Base-by-base conservation (phyloP, 2,888 invertebrate genomes). In the Drosophila subquinaria region DNA sequence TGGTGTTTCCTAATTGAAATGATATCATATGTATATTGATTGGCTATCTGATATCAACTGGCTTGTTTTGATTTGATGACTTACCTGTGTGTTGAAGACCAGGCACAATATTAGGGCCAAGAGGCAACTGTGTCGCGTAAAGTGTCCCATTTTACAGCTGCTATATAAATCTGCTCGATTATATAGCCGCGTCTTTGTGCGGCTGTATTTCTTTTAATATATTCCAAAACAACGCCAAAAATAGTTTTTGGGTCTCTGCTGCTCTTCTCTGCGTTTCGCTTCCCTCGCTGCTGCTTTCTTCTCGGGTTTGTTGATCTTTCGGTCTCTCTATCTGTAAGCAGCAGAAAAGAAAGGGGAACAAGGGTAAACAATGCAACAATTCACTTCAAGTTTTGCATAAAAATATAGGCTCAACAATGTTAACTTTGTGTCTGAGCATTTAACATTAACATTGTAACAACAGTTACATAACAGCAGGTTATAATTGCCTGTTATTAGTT, bases 21-120 rank as follows among this genome's bases (percentile, higher is more conserved):
- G 59, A 51, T 52, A 53, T 52, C 71, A 70, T 56, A 30, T 0
- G 1, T 30, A 30, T 30, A 62, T 70, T 70, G 76, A 63, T 61
- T 76, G 69, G 36, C 61, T 59, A 66, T 69, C 65, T 50, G 48
- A 59, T 51, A 48, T 36, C 50, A 36, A n/a, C 36, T 36, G 5
- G 6, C 38, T 38, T 38, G 36, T 8, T 38, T 51, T 38, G 30
- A 59, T 23, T 56, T 47, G 53, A 50, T 55, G 23, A 90, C 92
- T 92, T 81, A 93, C 92, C 92, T 92, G 91, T 89, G 92, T 88
- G 77, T 91, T 90, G 82, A 92, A 91, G 83, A 91, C 88, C 90
- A 92, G 88, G 89, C 90, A 92, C 67, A 91, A 79, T 69, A 92
- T 78, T 65, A 88, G 81, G 88, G 92, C 92, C 89, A 92, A 83